Evolutionary conservation across 2,113 vertebrate species (phyloP).

Genomic region (Todiramphus saurophagus): DNA sequence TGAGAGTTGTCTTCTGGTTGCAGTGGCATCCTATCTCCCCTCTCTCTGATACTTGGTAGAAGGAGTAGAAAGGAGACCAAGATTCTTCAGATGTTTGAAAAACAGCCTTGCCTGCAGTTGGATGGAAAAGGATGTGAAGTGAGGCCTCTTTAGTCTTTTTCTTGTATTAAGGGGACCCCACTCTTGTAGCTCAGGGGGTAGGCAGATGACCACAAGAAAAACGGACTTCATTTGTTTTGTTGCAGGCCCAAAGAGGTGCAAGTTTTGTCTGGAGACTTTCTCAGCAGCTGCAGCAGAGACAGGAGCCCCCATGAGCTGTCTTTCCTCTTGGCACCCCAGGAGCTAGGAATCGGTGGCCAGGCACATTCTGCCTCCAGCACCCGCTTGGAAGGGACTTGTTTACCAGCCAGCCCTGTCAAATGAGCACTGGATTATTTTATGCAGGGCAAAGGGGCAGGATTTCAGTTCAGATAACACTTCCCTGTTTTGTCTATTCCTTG

Average conservation of each 20-base stretch:
- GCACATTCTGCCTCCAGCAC: rapidly evolving
- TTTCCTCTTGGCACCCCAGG: not conserved
- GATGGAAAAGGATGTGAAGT: not conserved
- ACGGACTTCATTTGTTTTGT: not conserved
- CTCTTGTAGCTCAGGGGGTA: rapidly evolving
- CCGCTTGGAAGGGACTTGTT: not conserved
- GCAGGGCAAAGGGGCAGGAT: not conserved
- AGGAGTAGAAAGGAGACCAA: not conserved
- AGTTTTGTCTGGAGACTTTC: not conserved
- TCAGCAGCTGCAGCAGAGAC: not conserved
- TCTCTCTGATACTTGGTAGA: rapidly evolving
- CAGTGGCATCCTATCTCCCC: not conserved
- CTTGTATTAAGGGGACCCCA: not conserved
- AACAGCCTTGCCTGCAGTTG: not conserved
- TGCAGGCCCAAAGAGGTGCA: not conserved
- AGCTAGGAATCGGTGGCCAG: not conserved
- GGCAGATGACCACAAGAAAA: not conserved
- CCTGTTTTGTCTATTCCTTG: not conserved
- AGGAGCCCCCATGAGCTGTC: not conserved
- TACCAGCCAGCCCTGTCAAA: not conserved
- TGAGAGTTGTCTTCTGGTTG: not conserved
- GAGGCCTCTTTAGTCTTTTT: not conserved
- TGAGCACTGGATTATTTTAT: not conserved
- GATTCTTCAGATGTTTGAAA: not conserved
- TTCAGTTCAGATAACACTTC: not conserved